Conservation (phyloP, 2,113 vertebrate genomes). For the Albula glossodonta region DNA sequence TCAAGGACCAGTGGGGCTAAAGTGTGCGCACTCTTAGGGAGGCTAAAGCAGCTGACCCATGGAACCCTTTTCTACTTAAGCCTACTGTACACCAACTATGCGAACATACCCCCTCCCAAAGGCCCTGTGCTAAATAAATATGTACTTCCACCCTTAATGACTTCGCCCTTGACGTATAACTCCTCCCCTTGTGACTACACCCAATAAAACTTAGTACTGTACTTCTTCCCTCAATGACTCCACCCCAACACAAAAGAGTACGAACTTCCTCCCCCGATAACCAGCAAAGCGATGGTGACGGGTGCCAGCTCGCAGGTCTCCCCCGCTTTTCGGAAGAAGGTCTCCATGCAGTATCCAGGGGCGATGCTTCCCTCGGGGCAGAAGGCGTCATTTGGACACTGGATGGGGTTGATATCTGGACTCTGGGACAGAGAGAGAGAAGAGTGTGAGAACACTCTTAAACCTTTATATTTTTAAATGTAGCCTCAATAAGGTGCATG, state of each 20-base stretch:
- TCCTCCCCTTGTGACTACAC: background rate
- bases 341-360: slow-evolving; percentile 83
- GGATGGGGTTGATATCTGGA: slow-evolving; percentile 78
- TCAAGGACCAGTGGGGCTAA: too few species aligned
- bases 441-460: too few species aligned
- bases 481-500: too few species aligned
- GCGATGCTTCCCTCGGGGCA: slow-evolving; percentile 77
- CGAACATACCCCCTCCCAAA: too few species aligned
- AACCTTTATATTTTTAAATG: too few species aligned
- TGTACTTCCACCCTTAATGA: too few species aligned
- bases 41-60: too few species aligned
- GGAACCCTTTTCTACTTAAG: too few species aligned
- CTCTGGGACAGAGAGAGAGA: slow-evolving; percentile 62
- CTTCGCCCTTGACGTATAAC: background rate
- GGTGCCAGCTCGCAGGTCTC: slow-evolving; percentile 79
- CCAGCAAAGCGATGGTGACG: slow-evolving; percentile 73
- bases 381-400: slow-evolving; percentile 80
- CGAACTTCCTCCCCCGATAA: slow-evolving; percentile 73
- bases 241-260: background rate
- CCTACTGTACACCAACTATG: too few species aligned
- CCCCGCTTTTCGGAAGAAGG: slow-evolving; percentile 79
- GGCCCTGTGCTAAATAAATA: too few species aligned
- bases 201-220: background rate
- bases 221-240: background rate
- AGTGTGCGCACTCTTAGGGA: too few species aligned